Evolutionary conservation across 2,797 vertebrate genomes (phyloP), one percentile per base, ranked within the genome.

Genomic region (Pampus argenteus): DNA sequence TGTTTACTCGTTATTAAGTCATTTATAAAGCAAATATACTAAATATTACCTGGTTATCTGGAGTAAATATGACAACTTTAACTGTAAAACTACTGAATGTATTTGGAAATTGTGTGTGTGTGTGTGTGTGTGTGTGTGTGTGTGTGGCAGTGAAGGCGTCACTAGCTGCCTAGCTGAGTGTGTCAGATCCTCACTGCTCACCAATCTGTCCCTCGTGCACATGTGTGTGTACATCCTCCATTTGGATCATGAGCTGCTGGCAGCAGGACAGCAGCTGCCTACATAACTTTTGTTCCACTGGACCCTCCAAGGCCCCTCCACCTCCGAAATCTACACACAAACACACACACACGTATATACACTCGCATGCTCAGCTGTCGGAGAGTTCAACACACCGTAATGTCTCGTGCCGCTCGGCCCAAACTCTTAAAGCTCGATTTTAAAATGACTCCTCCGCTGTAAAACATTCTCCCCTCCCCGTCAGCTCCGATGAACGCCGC

Each of bases 251-350:
- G 73, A 86, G 84, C 85, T 82, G 74, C 74, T 71, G 78, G 87
- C 88, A 82, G 84, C 55, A 61, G 64, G 81, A 73, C 71, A 65
- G 86, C 93, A 95, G 94, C 91, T 95, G 93, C 89, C 83, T 58
- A 78, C 88, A 91, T 91, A 91, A 91, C 91, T 94, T 94, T 94
- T 93, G 92, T 90, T 91, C 80, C 62, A 83, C 47, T 73, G 67
- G 79, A 81, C 82, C 74, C 82, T 76, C 52, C 28, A 66, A 76
- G 23, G 9, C 36, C 60, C 65, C 81, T 72, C 67, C 77, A 4
- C 48, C 55, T 28, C 51, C 6, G 2, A 62, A 52, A 62, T 42
- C 36, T 6, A 62, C 64, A 64, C 78, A 71, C 71, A 44, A 42
- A 52, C 57, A 70, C 42, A 54, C 22, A 64, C 61, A 44, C 76